Evolutionary conservation across 2,888 invertebrate species (phyloP).

Genomic region (Abrostola tripartita): DNA sequence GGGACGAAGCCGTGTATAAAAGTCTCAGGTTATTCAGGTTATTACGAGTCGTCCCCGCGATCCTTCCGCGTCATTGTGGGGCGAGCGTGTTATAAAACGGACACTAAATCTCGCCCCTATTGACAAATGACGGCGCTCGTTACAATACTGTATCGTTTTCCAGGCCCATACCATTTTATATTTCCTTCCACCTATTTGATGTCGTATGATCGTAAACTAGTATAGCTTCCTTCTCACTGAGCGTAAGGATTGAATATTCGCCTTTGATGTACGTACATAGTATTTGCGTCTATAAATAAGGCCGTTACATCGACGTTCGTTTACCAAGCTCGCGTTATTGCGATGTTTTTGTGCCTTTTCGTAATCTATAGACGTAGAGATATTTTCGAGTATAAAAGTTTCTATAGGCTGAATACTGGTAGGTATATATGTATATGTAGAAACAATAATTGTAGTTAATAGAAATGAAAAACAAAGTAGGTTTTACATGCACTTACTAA

Average conservation of each 20-base stretch:
- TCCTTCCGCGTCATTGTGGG: slow-evolving; percentile 59
- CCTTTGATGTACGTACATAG: slow-evolving; percentile 47
- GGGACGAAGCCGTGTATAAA: slow-evolving; percentile 64
- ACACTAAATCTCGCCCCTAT: slow-evolving; percentile 75
- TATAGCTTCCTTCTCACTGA: slow-evolving; percentile 57
- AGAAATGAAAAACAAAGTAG: neutral
- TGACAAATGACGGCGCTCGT: slow-evolving; percentile 79
- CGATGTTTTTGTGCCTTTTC: slow-evolving; percentile 43
- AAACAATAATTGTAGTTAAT: neutral
- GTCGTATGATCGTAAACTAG: slow-evolving; percentile 65
- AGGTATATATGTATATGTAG: neutral
- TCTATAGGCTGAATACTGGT: neutral
- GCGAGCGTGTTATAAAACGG: slow-evolving; percentile 69
- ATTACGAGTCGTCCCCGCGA: slow-evolving; percentile 66
- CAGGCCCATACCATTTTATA: slow-evolving; percentile 72
- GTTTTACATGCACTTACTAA: too few species aligned
- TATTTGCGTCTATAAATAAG: slow-evolving; percentile 57
- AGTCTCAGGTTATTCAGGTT: slow-evolving; percentile 74
- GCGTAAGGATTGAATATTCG: slow-evolving; percentile 57
- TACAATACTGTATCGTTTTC: slow-evolving; percentile 77
- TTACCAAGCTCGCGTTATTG: slow-evolving; percentile 45
- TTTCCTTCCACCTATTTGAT: slow-evolving; percentile 67
- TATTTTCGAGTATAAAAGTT: slow-evolving; percentile 20
- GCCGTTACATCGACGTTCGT: slow-evolving; percentile 48
- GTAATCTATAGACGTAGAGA: slow-evolving; percentile 12